phyloP scores from a whole-genome alignment of 1,140 invertebrate genomes.

The Anthonomus grandis region DNA sequence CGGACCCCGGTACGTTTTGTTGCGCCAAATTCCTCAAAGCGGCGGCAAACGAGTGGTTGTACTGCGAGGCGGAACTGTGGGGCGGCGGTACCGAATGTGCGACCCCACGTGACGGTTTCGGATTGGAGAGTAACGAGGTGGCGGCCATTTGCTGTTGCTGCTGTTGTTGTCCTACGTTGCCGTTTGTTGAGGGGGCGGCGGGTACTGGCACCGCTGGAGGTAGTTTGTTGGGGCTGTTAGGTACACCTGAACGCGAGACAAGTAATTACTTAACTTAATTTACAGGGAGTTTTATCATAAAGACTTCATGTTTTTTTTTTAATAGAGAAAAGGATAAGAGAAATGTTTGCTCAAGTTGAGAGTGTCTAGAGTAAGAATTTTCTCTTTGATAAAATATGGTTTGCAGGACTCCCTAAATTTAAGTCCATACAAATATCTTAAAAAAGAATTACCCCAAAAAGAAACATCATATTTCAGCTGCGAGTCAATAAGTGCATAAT shows the following conservation, averaged over 20 bases:
- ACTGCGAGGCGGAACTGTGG: slow-evolving; percentile 6
- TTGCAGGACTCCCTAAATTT: too few species aligned
- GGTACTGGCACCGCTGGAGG: slow-evolving; percentile 21
- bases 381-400: too few species aligned
- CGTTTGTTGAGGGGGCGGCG: slow-evolving; percentile 22
- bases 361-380: too few species aligned
- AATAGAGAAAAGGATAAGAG: too few species aligned
- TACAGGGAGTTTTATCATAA: too few species aligned
- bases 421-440: too few species aligned
- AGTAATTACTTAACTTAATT: too few species aligned
- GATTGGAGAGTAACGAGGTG: slow-evolving; percentile 32
- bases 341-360: too few species aligned
- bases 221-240: slow-evolving; percentile 38
- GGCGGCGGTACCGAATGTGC: slow-evolving; percentile 32
- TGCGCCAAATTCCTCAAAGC: slow-evolving; percentile 77
- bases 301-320: too few species aligned
- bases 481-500: too few species aligned
- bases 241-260: slow-evolving; percentile 30
- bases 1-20: slow-evolving; percentile 62
- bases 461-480: too few species aligned
- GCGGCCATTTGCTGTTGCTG: neutral
- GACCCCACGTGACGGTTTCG: slow-evolving; percentile 30
- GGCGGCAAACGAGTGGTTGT: slow-evolving; percentile 64
- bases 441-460: too few species aligned
- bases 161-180: slow-evolving; percentile 5